A percentile compares a stretch with the other conserved stretches of the same genome.
Conservation (phyloP, 1,140 invertebrate genomes). For the Neodiprion virginianus region DNA sequence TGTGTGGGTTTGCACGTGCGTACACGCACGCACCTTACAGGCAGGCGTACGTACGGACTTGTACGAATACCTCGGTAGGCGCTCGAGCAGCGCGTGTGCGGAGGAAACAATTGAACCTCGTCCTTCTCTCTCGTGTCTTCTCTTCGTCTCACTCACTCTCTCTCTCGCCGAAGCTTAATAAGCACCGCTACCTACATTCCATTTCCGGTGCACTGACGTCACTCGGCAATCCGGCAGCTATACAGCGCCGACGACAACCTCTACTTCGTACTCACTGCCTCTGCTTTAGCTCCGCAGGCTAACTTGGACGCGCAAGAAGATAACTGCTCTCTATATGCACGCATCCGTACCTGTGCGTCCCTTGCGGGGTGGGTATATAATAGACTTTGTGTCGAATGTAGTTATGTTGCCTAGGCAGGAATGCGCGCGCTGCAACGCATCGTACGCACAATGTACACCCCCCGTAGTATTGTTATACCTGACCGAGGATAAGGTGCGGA, state of each 20-base stretch:
- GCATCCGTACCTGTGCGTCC: too few relatives aligned
- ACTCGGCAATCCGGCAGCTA: constrained; percentile 50
- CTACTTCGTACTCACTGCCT: neutral
- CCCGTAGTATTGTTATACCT: too few relatives aligned
- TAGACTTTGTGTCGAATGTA: too few relatives aligned
- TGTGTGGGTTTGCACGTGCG: constrained; percentile 9
- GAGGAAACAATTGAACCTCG: constrained; percentile 59
- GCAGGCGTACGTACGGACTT: constrained; percentile 35
- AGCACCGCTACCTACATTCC: constrained; percentile 62
- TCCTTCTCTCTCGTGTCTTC: constrained; percentile 25
- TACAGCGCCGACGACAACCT: neutral
- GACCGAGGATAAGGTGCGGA: too few relatives aligned
- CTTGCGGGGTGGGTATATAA: too few relatives aligned
- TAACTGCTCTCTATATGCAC: too few relatives aligned
- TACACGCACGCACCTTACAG: constrained; percentile 25
- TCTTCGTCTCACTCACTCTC: neutral
- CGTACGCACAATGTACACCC: too few relatives aligned
- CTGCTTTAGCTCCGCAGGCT: neutral
- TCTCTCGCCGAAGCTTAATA: constrained; percentile 50
- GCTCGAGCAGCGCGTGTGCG: constrained; percentile 56
- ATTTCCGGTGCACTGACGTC: constrained; percentile 62
- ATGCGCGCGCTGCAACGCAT: too few relatives aligned
- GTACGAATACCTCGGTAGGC: constrained; percentile 17
- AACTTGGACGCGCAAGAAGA: neutral
- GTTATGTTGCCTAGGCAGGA: too few relatives aligned